Evolutionary conservation across 2,888 invertebrate species (phyloP).

Genomic region (Tiliacea aurago): DNA sequence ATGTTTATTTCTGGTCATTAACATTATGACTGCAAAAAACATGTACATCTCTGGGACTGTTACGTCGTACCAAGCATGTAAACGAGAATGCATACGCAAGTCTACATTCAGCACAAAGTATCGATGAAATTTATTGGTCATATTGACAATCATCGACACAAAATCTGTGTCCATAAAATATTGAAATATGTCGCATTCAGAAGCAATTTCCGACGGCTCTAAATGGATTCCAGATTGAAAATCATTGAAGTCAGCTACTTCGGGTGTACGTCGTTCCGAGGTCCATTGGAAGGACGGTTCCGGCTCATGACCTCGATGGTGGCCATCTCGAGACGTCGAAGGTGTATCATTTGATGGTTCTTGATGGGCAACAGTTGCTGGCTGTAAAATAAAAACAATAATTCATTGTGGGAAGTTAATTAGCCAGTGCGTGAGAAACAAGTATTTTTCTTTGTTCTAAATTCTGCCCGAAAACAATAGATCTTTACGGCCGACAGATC

Average conservation of each 20-base stretch:
- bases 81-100: conserved; percentile 9
- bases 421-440: neutral
- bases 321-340: conserved; percentile 19
- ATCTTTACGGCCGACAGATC: too few relatives aligned
- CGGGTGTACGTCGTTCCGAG: conserved; percentile 34
- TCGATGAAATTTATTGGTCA: conserved; percentile 24
- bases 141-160: conserved; percentile 30
- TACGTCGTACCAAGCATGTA: conserved; percentile 18
- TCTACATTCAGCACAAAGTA: conserved; percentile 15
- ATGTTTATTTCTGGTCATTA: conserved; percentile 17
- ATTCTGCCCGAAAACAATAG: conserved; percentile 15
- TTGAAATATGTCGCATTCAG: conserved; percentile 30
- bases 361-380: conserved; percentile 27
- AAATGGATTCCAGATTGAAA: conserved; percentile 35
- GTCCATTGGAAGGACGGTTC: conserved; percentile 36
- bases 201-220: conserved; percentile 31
- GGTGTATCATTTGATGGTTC: conserved; percentile 10
- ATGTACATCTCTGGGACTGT: conserved; percentile 18
- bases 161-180: conserved; percentile 32
- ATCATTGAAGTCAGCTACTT: conserved; percentile 35
- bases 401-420: conserved; percentile 6
- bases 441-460: conserved; percentile 29
- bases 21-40: conserved; percentile 17
- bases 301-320: conserved; percentile 26
- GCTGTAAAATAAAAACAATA: conserved; percentile 39